Evolutionary conservation across 2,113 vertebrate genomes (phyloP).

Genomic region (Carassius carassius): DNA sequence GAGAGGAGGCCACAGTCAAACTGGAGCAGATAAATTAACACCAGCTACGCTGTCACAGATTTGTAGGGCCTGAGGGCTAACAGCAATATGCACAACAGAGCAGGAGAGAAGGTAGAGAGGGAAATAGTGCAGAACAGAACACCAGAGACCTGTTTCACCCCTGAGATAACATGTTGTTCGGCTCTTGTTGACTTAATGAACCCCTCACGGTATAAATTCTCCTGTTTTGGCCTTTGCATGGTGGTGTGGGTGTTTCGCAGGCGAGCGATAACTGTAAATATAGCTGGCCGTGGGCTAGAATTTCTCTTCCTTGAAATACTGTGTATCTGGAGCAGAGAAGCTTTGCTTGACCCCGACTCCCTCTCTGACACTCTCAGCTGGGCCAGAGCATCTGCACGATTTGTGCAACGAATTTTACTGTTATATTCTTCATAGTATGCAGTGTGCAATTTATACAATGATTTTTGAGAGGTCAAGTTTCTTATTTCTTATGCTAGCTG

Average conservation of each 20-base stretch:
- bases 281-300: conserved; percentile 47
- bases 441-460: neutral
- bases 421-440: conserved; percentile 10
- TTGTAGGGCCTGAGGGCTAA: conserved; percentile 15
- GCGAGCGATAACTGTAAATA: conserved; percentile 54
- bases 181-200: conserved; percentile 59
- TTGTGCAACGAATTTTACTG: neutral
- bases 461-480: neutral
- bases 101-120: conserved; percentile 12
- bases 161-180: conserved; percentile 61
- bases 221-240: conserved; percentile 46
- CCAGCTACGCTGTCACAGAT: conserved; percentile 33
- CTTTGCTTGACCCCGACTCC: conserved; percentile 34
- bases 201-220: conserved; percentile 53
- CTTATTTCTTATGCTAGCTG: neutral
- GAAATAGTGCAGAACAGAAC: conserved; percentile 28
- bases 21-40: conserved; percentile 32
- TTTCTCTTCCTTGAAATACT: conserved; percentile 26
- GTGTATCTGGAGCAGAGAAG: conserved; percentile 28
- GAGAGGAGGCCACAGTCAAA: conserved; percentile 14
- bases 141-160: conserved; percentile 44
- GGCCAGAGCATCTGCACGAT: conserved; percentile 38
- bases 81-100: conserved; percentile 28
- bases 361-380: conserved; percentile 8
- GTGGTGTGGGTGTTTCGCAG: conserved; percentile 45